phyloP scores from a whole-genome alignment of 1,140 invertebrate genomes.

The Eurosta solidaginis region DNA sequence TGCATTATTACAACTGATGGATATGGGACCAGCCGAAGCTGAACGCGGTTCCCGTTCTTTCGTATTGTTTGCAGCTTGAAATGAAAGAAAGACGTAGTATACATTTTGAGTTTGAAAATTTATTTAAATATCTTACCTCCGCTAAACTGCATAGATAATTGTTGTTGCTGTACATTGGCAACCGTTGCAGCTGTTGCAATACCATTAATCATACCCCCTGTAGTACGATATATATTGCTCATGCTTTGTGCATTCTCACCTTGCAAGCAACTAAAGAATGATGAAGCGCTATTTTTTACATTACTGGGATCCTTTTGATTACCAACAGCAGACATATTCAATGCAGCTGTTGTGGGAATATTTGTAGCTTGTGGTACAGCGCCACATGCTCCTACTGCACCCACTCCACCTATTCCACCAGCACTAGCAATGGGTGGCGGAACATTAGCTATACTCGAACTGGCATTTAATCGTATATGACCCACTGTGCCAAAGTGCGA shows the following conservation, averaged over 20 bases:
- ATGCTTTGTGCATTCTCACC: conserved; percentile 59
- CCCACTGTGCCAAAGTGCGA: conserved; percentile 58
- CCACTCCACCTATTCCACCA: neutral
- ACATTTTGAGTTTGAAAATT: neutral
- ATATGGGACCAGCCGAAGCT: conserved; percentile 42
- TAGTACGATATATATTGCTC: conserved; percentile 57
- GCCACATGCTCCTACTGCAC: neutral
- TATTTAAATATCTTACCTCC: neutral
- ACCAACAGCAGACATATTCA: conserved; percentile 23
- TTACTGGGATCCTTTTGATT: conserved; percentile 44
- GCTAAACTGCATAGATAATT: neutral
- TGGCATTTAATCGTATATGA: conserved; percentile 53
- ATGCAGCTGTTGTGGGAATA: neutral
- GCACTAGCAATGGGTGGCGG: conserved; percentile 1
- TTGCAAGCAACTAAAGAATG: conserved; percentile 57
- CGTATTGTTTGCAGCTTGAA: conserved; percentile 8
- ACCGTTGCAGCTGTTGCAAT: conserved; percentile 38
- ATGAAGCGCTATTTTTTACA: conserved; percentile 55
- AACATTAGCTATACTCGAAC: conserved; percentile 34
- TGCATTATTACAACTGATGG: neutral
- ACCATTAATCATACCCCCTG: conserved; percentile 33
- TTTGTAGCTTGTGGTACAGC: neutral
- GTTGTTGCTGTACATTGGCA: conserved; percentile 32
- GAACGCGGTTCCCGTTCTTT: conserved; percentile 47
- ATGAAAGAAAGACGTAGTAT: neutral